Evolutionary conservation across 1,140 invertebrate species (phyloP).

Genomic region (Teleopsis dalmanni): DNA sequence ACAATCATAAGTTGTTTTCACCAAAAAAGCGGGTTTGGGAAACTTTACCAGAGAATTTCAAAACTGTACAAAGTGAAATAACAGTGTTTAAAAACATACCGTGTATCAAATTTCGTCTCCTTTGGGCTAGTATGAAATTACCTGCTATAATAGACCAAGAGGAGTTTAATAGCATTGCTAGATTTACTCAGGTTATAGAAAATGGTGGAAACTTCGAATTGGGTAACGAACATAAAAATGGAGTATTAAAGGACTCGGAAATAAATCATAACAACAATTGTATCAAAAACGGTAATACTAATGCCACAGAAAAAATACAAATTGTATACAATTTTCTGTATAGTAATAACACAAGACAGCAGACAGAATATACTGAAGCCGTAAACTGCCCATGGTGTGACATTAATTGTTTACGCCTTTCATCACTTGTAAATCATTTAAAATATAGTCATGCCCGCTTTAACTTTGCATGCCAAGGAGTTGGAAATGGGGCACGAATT

Average conservation of each 20-base stretch:
- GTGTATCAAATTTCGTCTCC: conserved; percentile 73
- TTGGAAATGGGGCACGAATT: conserved; percentile 73
- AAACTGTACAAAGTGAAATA: conserved; percentile 47
- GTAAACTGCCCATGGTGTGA: conserved; percentile 93
- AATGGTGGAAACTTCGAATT: background rate
- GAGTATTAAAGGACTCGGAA: conserved; percentile 56
- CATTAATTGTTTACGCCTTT: conserved; percentile 77
- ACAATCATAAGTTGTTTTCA: conserved; percentile 50
- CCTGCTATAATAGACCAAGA: conserved; percentile 62
- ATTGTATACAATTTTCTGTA: conserved; percentile 95
- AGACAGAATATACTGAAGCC: conserved; percentile 88
- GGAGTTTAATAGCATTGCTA: too few relatives aligned
- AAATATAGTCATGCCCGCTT: conserved; percentile 90
- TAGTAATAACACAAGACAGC: conserved; percentile 89
- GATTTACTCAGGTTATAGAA: conserved; percentile 4
- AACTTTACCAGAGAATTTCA: conserved; percentile 64
- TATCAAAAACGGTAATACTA: conserved; percentile 24
- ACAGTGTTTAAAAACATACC: conserved; percentile 68
- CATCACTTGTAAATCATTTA: conserved; percentile 85
- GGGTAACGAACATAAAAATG: too few relatives aligned
- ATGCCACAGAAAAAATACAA: conserved; percentile 49
- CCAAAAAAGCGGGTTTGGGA: conserved; percentile 72
- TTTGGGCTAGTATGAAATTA: conserved; percentile 69
- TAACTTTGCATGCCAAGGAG: conserved; percentile 67
- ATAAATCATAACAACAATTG: conserved; percentile 49